Base-by-base conservation (phyloP, 64 coral and sea anemone genomes). In the Montipora efflorescens region DNA sequence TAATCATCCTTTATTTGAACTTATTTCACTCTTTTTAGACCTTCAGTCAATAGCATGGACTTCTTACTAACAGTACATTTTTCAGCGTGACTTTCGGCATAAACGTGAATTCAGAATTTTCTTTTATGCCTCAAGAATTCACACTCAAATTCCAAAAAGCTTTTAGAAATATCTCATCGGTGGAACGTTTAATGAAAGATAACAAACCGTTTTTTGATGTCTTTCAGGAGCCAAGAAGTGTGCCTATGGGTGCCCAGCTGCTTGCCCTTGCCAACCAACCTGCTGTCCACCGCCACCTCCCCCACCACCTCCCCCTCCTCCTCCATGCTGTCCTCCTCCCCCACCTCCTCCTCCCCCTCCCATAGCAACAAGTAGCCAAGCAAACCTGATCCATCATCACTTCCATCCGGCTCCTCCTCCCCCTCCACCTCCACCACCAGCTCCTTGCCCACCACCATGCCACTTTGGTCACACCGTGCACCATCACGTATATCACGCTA, bases 341-440 rank as follows among this genome's bases (percentile, higher is more conserved):
- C 87, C 95, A 28, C 91, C 95, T 20, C 95, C 91, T 7, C 95
- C 95, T 51, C 91, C 91, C 21, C 91, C 95, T 73, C 95, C 95
- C 87, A 81, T 91, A 3, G 18, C 18, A 22, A 43, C 55, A 25
- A 59, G 83, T 51, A 74, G 59, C 77, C 48, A 90, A 5, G 64
- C 78, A 22, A 28, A 50, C 12, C 87, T 96, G 15, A 14, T 64
- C 21, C 71, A 53, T 11, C 95, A 96, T 66, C 59, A 82, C 53
- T 22, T 96, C 53, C 95, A 96, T 51, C 95, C 95, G n/a, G 91
- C 73, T 9, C 95, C 95, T 64, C 91, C 91, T 11, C 91, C 95
- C 48, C 95, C 95, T 79, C 95, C 91, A 0, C 95, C 95, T 14
- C 95, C 81, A 21, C 95, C 95, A 73, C 95, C 95, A 76, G 95